Evolutionary conservation across 2,888 invertebrate species (phyloP), one percentile per base, ranked within the genome.

Genomic region (Rhagium mordax): DNA sequence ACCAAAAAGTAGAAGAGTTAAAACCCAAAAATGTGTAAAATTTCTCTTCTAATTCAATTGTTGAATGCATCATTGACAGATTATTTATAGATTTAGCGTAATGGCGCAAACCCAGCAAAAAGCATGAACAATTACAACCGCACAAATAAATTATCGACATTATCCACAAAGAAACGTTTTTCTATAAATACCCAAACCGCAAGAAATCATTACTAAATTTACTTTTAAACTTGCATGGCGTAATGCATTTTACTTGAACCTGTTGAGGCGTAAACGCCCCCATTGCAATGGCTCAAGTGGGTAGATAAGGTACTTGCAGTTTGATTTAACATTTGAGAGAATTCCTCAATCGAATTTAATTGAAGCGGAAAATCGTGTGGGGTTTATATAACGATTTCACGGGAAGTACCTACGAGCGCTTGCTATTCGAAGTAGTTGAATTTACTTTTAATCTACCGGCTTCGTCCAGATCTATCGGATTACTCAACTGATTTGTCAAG

Each of bases 341-440:
- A 47, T 61, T 41, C 21, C 20, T 41, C 61, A 18, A 33, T 10
- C 53, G 21, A 55, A 21, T 20, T 18, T 20, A 16, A 21, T 8
- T 47, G 20, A 61, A 15, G 41, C 33, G 61, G 61, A 47, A 61
- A 61, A 61, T 41, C 61, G 41, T 5, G 61, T 61, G 61, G 41
- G n/a, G 61, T 61, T 20, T 41, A 16, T 7, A 15, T 15, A 27
- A 33, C 15, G 29, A 15, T 59, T 27, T 13, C 7, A 15, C 29
- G 29, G 33, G 8, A 24, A 15, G 59, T 24, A 24, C n/a, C n/a
- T n/a, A n/a, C 13, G 24, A 20, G 33, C 10, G 10, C 10, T 33
- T 13, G 33, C 33, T 33, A 33, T 33, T 33, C 33, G 33, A 33
- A 13, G 6, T 33, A 33, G 33, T 33, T 10, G 33, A 33, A 33